phyloP scores from a whole-genome alignment of 2,888 invertebrate genomes.

The Allacma fusca region DNA sequence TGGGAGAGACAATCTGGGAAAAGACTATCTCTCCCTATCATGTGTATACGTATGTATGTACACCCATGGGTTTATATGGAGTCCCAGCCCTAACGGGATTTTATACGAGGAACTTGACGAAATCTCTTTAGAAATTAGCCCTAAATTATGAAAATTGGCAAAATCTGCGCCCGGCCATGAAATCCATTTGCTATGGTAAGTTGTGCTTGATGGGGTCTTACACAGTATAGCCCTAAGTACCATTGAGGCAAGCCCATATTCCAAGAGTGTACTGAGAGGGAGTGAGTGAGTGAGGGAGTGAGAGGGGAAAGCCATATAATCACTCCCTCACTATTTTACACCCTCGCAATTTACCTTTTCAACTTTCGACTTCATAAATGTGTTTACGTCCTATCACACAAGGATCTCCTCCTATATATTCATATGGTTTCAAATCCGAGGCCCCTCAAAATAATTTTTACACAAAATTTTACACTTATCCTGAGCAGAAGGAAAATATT shows the following conservation, averaged over 20 bases:
- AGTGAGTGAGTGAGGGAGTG: not conserved
- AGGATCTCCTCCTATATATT: too few relatives aligned
- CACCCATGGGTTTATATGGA: not conserved
- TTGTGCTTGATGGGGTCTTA: conserved; percentile 6
- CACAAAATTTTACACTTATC: too few relatives aligned
- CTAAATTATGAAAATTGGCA: conserved; percentile 43
- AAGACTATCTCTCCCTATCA: not conserved
- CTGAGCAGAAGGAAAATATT: too few relatives aligned
- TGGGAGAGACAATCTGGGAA: too few relatives aligned
- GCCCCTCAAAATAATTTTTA: too few relatives aligned
- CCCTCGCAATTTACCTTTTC: not conserved
- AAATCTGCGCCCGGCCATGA: conserved; percentile 37
- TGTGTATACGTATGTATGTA: not conserved
- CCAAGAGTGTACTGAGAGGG: too few relatives aligned
- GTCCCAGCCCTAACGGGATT: not conserved
- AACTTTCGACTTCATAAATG: conserved; percentile 4
- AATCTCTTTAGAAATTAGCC: conserved; percentile 40
- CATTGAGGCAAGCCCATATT: not conserved
- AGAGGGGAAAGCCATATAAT: conserved; percentile 7
- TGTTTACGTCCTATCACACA: not conserved
- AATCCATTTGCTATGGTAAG: conserved; percentile 38
- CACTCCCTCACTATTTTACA: conserved; percentile 3
- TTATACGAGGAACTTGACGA: conserved; percentile 16
- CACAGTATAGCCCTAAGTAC: not conserved
- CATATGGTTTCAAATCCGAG: too few relatives aligned